Evolutionary conservation across 2,888 invertebrate genomes (phyloP), one percentile per base, ranked within the genome.

Genomic region (Drosophila trichaetosa): DNA sequence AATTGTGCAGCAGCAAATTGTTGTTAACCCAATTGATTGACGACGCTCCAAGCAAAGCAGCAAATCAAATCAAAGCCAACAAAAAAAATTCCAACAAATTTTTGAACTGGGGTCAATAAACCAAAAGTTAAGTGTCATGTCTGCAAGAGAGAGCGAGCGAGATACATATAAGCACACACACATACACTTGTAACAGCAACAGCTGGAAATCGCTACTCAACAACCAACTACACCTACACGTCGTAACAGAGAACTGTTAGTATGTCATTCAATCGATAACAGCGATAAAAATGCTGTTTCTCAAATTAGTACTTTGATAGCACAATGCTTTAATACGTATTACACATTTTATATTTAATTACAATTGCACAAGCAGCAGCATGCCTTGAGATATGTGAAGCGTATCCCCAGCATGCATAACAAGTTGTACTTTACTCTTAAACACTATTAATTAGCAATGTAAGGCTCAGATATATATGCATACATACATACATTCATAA

Each of bases 11-110:
- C 64, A 73, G 54, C 57, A 74, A 73, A 80, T 69, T 81, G 71
- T 71, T 79, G 67, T 68, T 79, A 79, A 66, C 79, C 65, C 66
- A 85, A 87, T 87, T 88, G 74, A 85, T 83, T 80, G 73, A 72
- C 75, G 62, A 69, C 70, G 60, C 53, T 64, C 53, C 62, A 62
- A 62, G 57, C 65, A 79, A 70, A 77, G 70, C 34, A 38, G 57
- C 65, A 79, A 74, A 77, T 74, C 33, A 42, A 74, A 77, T 72
- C 66, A 79, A 64, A 73, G 60, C 49, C 54, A 62, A 65, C 42
- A 53, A 64, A 59, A 71, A 65, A 40, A 38, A 24, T 57, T 56
- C 58, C 69, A 60, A 54, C 52, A 63, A 65, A 53, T 46, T 72
- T 63, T 62, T 53, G 16, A 58, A 57, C 76, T 34, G 51, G 56